Evolutionary conservation across 2,797 vertebrate genomes (phyloP).

Genomic region (Potorous gilbertii): DNA sequence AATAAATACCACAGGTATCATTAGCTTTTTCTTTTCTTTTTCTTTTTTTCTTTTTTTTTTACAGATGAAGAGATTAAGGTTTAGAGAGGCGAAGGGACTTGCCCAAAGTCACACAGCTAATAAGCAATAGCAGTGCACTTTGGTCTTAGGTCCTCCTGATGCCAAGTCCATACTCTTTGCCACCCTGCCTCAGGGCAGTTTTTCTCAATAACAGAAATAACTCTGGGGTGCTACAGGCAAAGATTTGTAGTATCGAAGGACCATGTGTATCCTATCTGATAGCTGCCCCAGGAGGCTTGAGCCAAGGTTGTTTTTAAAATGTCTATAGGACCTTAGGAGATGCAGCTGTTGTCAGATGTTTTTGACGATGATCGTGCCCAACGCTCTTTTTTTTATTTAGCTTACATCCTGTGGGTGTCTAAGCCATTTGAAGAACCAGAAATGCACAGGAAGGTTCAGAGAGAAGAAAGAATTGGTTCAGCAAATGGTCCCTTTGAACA

Average conservation of each 20-base stretch:
- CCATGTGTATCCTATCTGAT: neutral
- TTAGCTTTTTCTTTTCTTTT: neutral
- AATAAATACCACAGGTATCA: neutral
- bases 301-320: slow-evolving; percentile 11
- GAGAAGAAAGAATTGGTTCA: neutral
- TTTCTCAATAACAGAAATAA: slow-evolving; percentile 60
- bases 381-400: slow-evolving; percentile 32
- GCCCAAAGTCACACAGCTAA: neutral
- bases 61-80: neutral
- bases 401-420: neutral
- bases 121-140: neutral
- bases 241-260: slow-evolving; percentile 50
- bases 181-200: neutral
- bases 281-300: neutral
- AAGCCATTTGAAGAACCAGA: slow-evolving; percentile 44
- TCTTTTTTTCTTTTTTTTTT: neutral
- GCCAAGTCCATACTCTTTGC: neutral
- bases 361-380: slow-evolving; percentile 13
- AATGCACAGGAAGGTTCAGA: slow-evolving; percentile 31
- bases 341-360: neutral
- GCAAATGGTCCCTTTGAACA: neutral
- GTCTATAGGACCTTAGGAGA: neutral
- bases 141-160: neutral
- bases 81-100: neutral
- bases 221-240: neutral